phyloP scores from a whole-genome alignment of 1,140 invertebrate genomes.

The Gryon sp. region DNA sequence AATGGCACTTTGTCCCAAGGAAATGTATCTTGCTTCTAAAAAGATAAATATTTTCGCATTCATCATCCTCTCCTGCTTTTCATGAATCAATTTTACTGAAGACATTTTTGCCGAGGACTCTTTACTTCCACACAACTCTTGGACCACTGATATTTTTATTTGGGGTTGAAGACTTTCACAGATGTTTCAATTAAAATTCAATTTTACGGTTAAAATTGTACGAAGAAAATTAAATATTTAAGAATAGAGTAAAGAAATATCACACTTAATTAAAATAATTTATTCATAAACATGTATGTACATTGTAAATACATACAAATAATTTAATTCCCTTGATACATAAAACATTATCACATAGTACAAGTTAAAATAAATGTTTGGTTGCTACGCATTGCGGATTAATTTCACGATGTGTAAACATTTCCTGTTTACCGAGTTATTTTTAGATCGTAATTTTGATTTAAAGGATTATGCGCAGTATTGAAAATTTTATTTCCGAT shows the following conservation, averaged over 20 bases:
- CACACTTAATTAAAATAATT: too few relatives aligned
- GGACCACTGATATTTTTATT: conserved; percentile 51
- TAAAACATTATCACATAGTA: conserved; percentile 12
- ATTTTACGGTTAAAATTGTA: too few relatives aligned
- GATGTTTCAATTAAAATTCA: too few relatives aligned
- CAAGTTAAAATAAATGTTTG: conserved; percentile 23
- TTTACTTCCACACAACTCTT: conserved; percentile 73
- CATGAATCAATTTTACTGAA: too few relatives aligned
- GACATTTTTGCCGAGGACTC: conserved; percentile 55
- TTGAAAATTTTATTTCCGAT: conserved; percentile 1
- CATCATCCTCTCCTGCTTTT: conserved; percentile 15
- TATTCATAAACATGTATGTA: too few relatives aligned
- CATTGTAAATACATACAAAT: too few relatives aligned
- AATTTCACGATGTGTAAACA: not conserved
- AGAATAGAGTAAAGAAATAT: too few relatives aligned
- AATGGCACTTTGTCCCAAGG: conserved; percentile 92
- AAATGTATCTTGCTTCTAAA: conserved; percentile 85
- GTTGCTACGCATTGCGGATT: conserved; percentile 6
- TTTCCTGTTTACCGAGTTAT: conserved; percentile 16
- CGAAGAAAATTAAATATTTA: too few relatives aligned
- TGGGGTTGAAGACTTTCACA: not conserved
- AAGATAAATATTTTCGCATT: conserved; percentile 49
- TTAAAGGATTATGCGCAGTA: too few relatives aligned
- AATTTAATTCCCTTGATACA: conserved; percentile 12
- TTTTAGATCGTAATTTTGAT: too few relatives aligned